Base-by-base conservation (phyloP, 2,797 vertebrate species). In the Salarias fasciatus region DNA sequence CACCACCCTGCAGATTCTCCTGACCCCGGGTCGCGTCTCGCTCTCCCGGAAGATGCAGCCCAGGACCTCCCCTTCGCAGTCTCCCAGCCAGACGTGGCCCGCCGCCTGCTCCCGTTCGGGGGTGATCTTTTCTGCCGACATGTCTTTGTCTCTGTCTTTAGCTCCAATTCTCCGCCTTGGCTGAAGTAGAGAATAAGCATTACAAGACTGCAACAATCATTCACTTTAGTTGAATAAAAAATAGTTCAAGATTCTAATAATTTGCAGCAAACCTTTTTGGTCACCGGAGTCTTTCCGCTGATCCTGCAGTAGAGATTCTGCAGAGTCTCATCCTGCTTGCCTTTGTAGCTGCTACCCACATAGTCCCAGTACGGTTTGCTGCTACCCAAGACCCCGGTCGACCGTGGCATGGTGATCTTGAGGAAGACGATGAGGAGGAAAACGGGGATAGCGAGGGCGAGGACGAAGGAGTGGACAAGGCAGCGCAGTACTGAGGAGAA, bases 401-500 rank as follows among this genome's bases (percentile, higher is more conserved):
- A 94, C 38, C 94, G 91, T 0, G 95, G 94, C 67, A 96, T 91
- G 59, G 93, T 94, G 70, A 96, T 80, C 80, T 96, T 96, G 42
- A 96, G 88, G 24, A 92, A 94, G 5, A 94, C 60, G 61, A 94
- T 93, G 1, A 94, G 89, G 65, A 95, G 84, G 73, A 95, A 93
- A 72, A 96, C 95, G 0, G 95, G 95, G 70, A 95, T 83, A 31
- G 95, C 87, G 2, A 97, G 92, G 1, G 95, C 95, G 67, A 95
- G 78, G 41, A 95, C 88, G 4, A 96, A 96, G 53, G 95, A 96
- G 76, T 95, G 94, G 58, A 97, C 84, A 33, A 95, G 69, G 62
- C 94, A 96, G 59, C 95, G 95, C 50, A 96, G 88, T 55, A 93
- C 77, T 0, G 95, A 96, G 55, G 95, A 96, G 53, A 91, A 82